Conservation (phyloP, 2,113 vertebrate species). For the Gadus chalcogrammus region DNA sequence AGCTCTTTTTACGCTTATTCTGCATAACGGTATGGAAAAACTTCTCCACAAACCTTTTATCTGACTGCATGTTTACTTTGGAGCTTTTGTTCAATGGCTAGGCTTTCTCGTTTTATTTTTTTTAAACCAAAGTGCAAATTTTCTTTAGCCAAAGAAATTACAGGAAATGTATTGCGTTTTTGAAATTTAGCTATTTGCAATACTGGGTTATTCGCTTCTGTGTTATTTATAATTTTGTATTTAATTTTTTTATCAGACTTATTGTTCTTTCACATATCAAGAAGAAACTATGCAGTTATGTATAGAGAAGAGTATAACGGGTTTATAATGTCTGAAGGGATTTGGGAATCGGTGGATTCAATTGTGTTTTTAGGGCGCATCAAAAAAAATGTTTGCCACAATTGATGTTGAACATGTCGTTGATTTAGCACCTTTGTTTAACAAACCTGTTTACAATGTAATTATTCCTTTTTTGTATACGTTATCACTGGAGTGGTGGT, state of each 20-base stretch:
- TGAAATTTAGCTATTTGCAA: background rate
- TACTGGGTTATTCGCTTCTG: background rate
- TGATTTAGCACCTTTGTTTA: background rate
- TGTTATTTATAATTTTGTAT: too few species aligned
- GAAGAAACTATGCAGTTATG: too few species aligned
- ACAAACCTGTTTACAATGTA: constrained; percentile 29
- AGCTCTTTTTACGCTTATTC: too few species aligned
- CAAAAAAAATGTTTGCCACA: background rate
- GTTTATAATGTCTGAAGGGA: background rate
- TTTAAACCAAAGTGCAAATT: too few species aligned
- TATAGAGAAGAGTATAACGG: background rate
- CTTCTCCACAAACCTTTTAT: too few species aligned
- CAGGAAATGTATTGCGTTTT: background rate
- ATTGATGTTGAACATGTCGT: background rate
- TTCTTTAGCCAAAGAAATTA: too few species aligned
- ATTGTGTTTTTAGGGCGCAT: background rate
- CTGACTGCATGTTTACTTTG: too few species aligned
- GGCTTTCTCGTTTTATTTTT: too few species aligned
- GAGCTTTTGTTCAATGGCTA: too few species aligned
- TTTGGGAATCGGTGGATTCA: background rate
- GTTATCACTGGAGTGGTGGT: constrained; percentile 31
- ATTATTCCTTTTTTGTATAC: constrained; percentile 25
- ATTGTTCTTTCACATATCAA: too few species aligned
- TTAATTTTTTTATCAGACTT: too few species aligned
- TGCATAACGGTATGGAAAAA: too few species aligned